These are phyloP conservation scores for Diplodus sargus DNA, from an alignment of 2,797 vertebrate species.

Conservation along the genomic window DNA sequence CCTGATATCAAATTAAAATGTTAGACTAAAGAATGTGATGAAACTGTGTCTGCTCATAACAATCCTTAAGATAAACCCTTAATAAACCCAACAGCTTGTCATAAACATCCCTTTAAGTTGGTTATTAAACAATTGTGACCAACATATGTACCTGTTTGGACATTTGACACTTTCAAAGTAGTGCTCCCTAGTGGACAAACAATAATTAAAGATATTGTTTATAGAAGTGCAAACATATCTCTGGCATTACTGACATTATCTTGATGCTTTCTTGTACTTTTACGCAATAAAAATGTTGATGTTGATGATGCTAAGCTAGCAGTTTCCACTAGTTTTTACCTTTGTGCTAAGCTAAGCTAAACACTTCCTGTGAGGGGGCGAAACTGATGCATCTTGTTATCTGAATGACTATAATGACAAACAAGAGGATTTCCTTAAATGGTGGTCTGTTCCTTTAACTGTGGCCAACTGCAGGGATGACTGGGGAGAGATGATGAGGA, in stretches of 20 bases:
- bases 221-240: neutral
- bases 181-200: neutral
- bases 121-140: neutral
- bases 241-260: neutral
- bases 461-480: conserved; percentile 13
- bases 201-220: too few relatives aligned
- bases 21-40: neutral
- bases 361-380: neutral
- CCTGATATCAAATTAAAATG: neutral
- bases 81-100: neutral
- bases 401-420: neutral
- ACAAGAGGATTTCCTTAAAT: neutral
- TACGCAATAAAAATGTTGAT: neutral
- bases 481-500: neutral
- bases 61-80: neutral
- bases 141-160: neutral
- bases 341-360: conserved; percentile 33
- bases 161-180: neutral
- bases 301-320: conserved; percentile 4
- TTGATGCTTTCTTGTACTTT: neutral
- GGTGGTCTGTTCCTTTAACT: conserved; percentile 20
- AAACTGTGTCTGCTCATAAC: neutral
- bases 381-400: neutral
- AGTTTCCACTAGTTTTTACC: conserved; percentile 18
- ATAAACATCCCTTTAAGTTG: neutral